These are phyloP conservation scores for Aplocera efformata DNA, from an alignment of 2,888 invertebrate genomes.

Conservation along the genomic window DNA sequence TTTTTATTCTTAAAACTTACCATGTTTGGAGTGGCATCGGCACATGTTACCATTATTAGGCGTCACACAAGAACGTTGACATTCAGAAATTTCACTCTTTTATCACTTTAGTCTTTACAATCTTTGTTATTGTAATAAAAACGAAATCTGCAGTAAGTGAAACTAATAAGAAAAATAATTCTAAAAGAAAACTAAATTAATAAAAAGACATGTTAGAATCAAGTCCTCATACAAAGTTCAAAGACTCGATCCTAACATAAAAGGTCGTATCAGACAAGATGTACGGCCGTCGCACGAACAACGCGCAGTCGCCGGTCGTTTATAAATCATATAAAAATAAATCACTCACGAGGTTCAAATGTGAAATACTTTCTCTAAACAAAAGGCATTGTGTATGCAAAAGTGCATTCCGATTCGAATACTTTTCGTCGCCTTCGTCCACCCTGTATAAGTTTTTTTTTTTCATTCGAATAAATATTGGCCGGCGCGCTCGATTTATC, in stretches of 20 bases:
- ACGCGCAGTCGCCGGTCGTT: conserved; percentile 40
- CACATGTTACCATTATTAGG: conserved; percentile 59
- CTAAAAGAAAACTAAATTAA: background rate
- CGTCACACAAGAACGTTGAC: conserved; percentile 33
- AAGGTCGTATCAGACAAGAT: conserved; percentile 9
- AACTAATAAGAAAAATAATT: background rate
- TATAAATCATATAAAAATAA: conserved; percentile 78
- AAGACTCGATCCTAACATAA: background rate
- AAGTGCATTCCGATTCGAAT: conserved; percentile 73
- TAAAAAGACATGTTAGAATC: background rate
- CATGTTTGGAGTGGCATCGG: conserved; percentile 50
- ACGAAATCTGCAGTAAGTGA: background rate
- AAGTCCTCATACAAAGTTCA: conserved; percentile 1
- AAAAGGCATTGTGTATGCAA: conserved; percentile 78
- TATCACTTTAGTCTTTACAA: conserved; percentile 29
- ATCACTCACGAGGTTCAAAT: conserved; percentile 71
- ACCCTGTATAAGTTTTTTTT: conserved; percentile 50
- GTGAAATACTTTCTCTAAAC: conserved; percentile 80
- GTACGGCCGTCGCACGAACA: conserved; percentile 36
- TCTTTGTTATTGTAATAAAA: conserved; percentile 4
- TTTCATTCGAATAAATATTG: conserved; percentile 53
- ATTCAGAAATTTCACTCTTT: conserved; percentile 37
- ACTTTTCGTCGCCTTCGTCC: conserved; percentile 75
- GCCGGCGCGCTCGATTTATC: conserved; percentile 60
- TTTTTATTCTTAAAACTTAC: conserved; percentile 44